Evolutionary conservation across 2,888 invertebrate species (phyloP), one percentile per base, ranked within the genome.

Genomic region (Microplitis deprimator): DNA sequence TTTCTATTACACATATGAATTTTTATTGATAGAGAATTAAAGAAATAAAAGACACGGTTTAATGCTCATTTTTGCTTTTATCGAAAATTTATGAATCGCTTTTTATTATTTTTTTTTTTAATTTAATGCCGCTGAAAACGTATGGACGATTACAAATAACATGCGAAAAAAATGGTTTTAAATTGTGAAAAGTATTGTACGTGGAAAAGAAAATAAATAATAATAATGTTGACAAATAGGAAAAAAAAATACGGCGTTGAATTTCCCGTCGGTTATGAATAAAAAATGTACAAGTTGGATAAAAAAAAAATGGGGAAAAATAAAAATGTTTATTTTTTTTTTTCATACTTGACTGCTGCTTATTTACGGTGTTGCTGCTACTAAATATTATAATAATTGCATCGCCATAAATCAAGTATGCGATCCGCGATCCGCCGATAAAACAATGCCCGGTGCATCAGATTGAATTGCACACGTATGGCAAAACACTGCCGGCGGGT

Each of bases 381-480:
- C 7, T 7, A 29, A 29, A 65, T 65, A 65, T 65, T 29, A 65
- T 65, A 50, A 50, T 29, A 65, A 65, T 29, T 38, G 65, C 29
- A 29, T 65, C 38, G 65, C 3, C 38, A 65, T 65, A 65, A 65
- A 65, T 65, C 65, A 65, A 29, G 29, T 20, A 20, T 17, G 65
- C 13, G 38, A 65, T 65, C 38, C 38, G 13, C 65, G 65, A 65
- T 65, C 38, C 29, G 5, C 7, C 38, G 65, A 65, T 65, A 65
- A 62, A 65, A 65, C 65, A 65, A 65, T 65, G 65, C 65, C 20
- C 65, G 65, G 8, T 50, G 50, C 29, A 65, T 62, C 20, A 20
- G 62, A 62, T 62, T 65, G 29, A 65, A 65, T 65, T 29, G 65
- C 65, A 20, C 6, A 38, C 65, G 65, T 20, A 65, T 65, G 65